These are phyloP conservation scores for Porphyrio hochstetteri DNA, from an alignment of 2,113 vertebrate species.

Conservation along the genomic window DNA sequence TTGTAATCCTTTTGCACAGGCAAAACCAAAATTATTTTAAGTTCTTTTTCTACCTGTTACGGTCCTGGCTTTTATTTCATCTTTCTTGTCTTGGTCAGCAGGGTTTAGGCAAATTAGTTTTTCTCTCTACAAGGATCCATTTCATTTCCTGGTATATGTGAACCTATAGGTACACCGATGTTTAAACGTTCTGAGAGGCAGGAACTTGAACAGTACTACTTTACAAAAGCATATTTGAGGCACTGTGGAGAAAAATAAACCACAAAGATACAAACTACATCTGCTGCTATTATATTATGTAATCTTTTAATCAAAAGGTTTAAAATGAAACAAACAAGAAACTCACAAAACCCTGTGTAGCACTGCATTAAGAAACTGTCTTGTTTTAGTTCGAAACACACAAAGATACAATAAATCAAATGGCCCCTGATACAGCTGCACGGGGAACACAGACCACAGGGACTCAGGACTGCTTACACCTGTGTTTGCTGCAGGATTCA, in stretches of 20 bases:
- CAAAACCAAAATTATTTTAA: not conserved
- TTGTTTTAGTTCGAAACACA: not conserved
- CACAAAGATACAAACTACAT: too few relatives aligned
- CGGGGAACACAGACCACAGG: accelerated
- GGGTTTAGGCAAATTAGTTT: not conserved
- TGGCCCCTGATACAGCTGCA: not conserved
- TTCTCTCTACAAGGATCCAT: not conserved
- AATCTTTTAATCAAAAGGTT: not conserved
- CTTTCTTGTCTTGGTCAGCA: not conserved
- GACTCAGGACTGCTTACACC: not conserved
- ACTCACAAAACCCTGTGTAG: not conserved
- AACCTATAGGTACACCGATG: not conserved
- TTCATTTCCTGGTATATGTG: not conserved
- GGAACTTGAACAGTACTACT: not conserved
- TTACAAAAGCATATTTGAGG: not conserved
- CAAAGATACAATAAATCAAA: not conserved
- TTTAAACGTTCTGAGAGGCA: not conserved
- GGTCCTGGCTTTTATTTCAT: not conserved
- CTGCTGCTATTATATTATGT: not conserved
- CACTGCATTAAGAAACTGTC: not conserved
- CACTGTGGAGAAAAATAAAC: not conserved
- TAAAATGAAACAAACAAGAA: not conserved
- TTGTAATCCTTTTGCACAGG: not conserved
- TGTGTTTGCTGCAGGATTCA: not conserved
- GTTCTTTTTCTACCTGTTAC: not conserved